Base-by-base conservation (phyloP, 2,113 vertebrate genomes). In the Vulpes ferrilata region DNA sequence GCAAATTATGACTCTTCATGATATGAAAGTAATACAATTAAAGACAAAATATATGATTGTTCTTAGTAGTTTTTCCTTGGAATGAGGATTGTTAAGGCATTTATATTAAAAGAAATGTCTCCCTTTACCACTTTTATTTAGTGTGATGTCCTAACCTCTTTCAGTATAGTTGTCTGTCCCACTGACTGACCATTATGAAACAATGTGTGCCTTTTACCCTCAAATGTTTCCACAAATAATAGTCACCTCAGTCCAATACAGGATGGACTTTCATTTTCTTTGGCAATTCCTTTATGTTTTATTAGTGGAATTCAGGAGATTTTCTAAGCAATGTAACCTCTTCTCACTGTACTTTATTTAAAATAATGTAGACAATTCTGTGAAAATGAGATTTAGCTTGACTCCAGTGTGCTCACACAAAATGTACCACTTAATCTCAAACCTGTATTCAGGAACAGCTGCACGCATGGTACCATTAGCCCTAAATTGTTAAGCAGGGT, bases 351-450 rank as follows among this genome's bases (percentile, higher is more conserved):
- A 0, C 79, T 87, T 97, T 74, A 83, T 94, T 97, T 97, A 96
- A 98, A 97, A 82, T 98, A 97, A 88, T 93, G 15, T 7, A 10
- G 95, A 88, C 87, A 57, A 27, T 55, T 97, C 90, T 90, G 57
- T 97, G 97, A 97, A 98, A 98, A 97, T 65, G 92, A 95, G 91
- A 59, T 69, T 91, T 83, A 51, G 79, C 88, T 96, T 74, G 97
- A 97, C 98, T 98, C 97, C 98, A 89, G 48, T 60, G 95, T 67
- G 97, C 90, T 97, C 93, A 67, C 94, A 67, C 96, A 91, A 93
- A 96, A 62, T 92, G 59, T 48, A 16, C 59, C 57, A 48, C 97
- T 98, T 98, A 97, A 98, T 98, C 86, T 83, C 93, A 95, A 83
- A 97, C 88, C 96, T 96, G 74, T 91, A 97, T 85, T 82, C 60